phyloP scores from a whole-genome alignment of 1,140 invertebrate species.

The Polypedilum vanderplanki region DNA sequence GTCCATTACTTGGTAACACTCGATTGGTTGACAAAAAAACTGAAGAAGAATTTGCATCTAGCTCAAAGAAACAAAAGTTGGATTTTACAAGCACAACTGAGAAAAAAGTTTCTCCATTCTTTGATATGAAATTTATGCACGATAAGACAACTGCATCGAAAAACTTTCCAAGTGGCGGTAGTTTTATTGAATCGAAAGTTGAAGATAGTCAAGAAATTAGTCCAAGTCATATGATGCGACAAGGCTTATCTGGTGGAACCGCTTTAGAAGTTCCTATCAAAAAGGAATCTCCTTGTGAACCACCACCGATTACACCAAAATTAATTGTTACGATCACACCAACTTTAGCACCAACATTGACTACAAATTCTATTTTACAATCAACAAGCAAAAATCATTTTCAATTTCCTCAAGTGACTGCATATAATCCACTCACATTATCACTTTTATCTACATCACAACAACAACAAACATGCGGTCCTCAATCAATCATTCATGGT shows the following conservation, averaged over 20 bases:
- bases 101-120: conserved; percentile 21
- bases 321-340: conserved; percentile 51
- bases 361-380: conserved; percentile 38
- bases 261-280: conserved; percentile 37
- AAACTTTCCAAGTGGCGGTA: conserved; percentile 41
- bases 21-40: conserved; percentile 56
- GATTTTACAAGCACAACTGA: neutral
- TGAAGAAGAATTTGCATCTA: neutral
- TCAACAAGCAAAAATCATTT: conserved; percentile 46
- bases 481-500: conserved; percentile 36
- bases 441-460: conserved; percentile 46
- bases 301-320: conserved; percentile 51
- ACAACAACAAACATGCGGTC: conserved; percentile 43
- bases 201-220: conserved; percentile 39
- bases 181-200: conserved; percentile 40
- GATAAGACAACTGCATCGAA: conserved; percentile 38
- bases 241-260: conserved; percentile 40
- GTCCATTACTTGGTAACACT: conserved; percentile 69
- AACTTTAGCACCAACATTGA: conserved; percentile 51
- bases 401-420: conserved; percentile 58
- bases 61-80: neutral
- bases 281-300: conserved; percentile 38
- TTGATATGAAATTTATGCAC: conserved; percentile 33
- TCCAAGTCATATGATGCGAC: conserved; percentile 42
- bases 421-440: conserved; percentile 61